Percentiles rank a stretch among this genome's conserved stretches.
phyloP scores from a whole-genome alignment of 2,888 invertebrate genomes.

The Cerceris rybyensis region DNA sequence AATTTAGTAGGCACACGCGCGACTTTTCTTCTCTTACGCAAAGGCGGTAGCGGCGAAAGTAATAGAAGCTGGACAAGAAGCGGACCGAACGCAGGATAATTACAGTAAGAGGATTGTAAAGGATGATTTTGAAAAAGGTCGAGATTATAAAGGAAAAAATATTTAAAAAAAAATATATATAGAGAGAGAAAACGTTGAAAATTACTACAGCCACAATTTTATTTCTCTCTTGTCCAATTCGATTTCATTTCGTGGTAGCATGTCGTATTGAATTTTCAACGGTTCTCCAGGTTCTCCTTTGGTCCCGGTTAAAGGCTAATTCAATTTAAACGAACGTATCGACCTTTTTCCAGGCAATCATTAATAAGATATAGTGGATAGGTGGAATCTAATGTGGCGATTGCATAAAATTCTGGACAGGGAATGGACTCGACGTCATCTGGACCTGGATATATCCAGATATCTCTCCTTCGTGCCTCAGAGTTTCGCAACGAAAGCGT shows the following conservation, averaged over 20 bases:
- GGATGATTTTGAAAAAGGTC: constrained; percentile 43
- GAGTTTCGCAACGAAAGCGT: constrained; percentile 76
- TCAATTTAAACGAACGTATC: constrained; percentile 15
- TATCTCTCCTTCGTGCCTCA: constrained; percentile 57
- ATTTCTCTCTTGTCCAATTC: no score
- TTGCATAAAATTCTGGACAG: constrained; percentile 48
- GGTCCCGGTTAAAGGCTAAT: not conserved
- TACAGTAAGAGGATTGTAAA: constrained; percentile 6
- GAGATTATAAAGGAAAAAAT: constrained; percentile 2
- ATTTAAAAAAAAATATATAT: not conserved
- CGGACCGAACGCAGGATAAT: constrained; percentile 52
- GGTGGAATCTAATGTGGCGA: constrained; percentile 58
- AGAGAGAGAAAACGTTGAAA: not conserved
- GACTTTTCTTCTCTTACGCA: constrained; percentile 56
- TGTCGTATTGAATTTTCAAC: not conserved
- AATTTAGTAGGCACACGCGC: constrained; percentile 66
- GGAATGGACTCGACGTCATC: constrained; percentile 29
- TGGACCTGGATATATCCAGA: constrained; percentile 40
- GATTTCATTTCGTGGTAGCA: not conserved
- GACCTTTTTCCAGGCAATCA: constrained; percentile 52
- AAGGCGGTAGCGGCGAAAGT: constrained; percentile 64
- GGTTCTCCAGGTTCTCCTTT: not conserved
- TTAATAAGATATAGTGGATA: constrained; percentile 32
- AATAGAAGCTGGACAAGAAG: constrained; percentile 64
- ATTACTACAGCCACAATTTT: not conserved